phyloP scores from a whole-genome alignment of 2,797 vertebrate genomes.

The Eutrigla gurnardus region DNA sequence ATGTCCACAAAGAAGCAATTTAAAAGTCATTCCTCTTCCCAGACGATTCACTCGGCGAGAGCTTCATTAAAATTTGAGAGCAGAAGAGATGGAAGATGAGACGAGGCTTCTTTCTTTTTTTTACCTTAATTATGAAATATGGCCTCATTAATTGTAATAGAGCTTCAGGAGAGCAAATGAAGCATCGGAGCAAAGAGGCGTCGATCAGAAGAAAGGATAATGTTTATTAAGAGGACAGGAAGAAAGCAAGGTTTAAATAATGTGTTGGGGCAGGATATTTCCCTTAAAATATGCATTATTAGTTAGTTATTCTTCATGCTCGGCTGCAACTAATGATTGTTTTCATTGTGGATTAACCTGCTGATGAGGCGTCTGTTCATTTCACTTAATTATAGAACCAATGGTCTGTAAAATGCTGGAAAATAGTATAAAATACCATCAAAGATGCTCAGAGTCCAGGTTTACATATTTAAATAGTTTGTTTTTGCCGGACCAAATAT shows the following conservation, averaged over 20 bases:
- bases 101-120: slow-evolving; percentile 46
- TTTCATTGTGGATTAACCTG: neutral
- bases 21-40: slow-evolving; percentile 17
- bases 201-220: neutral
- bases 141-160: slow-evolving; percentile 43
- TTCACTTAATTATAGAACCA: neutral
- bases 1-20: slow-evolving; percentile 40
- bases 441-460: neutral
- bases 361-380: neutral
- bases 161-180: slow-evolving; percentile 28
- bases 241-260: slow-evolving; percentile 32
- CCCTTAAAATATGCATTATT: too few relatives aligned
- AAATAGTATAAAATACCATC: neutral
- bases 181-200: neutral
- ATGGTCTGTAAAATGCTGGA: neutral
- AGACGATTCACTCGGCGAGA: slow-evolving; percentile 13
- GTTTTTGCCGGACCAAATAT: neutral
- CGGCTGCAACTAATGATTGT: neutral
- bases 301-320: neutral
- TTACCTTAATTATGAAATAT: slow-evolving; percentile 65
- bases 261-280: slow-evolving; percentile 21
- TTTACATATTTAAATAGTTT: neutral
- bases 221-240: too few relatives aligned
- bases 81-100: slow-evolving; percentile 22
- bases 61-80: slow-evolving; percentile 59